Evolutionary conservation across 2,888 invertebrate genomes (phyloP).

Genomic region (Euproctis similis): DNA sequence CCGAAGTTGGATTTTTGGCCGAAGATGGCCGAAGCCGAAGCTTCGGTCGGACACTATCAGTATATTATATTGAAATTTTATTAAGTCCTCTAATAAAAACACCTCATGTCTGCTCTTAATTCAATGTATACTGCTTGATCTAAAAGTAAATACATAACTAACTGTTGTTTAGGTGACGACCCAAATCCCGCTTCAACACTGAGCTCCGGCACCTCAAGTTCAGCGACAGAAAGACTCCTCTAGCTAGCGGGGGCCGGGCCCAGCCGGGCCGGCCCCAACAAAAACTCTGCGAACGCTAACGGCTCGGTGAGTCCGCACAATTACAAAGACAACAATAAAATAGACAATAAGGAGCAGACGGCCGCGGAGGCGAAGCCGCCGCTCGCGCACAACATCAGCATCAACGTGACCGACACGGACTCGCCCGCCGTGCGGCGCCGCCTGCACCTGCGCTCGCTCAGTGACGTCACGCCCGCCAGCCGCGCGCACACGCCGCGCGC

Average conservation of each 20-base stretch:
- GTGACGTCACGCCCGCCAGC: slow-evolving; percentile 63
- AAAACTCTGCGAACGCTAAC: slow-evolving; percentile 44
- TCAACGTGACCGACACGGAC: slow-evolving; percentile 63
- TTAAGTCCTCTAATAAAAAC: no score
- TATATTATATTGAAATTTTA: no score
- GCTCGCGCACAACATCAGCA: slow-evolving; percentile 54
- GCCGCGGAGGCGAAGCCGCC: slow-evolving; percentile 24
- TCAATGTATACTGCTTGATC: no score
- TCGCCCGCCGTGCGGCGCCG: slow-evolving; percentile 61
- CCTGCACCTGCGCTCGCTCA: slow-evolving; percentile 61
- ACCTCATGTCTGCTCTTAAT: no score
- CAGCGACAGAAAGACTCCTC: slow-evolving; percentile 84
- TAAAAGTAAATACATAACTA: slow-evolving; percentile 3
- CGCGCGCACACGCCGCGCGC: slow-evolving; percentile 51
- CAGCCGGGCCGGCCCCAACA: slow-evolving; percentile 70
- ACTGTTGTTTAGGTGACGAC: slow-evolving; percentile 70
- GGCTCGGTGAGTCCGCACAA: slow-evolving; percentile 40
- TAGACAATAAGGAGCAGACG: slow-evolving; percentile 29
- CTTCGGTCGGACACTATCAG: no score
- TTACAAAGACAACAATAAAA: slow-evolving; percentile 32
- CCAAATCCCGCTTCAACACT: slow-evolving; percentile 75
- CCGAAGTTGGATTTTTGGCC: no score
- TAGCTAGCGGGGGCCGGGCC: slow-evolving; percentile 83
- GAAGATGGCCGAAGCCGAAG: no score
- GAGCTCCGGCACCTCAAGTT: slow-evolving; percentile 81